Base-by-base conservation (phyloP, 2,113 vertebrate genomes). In the Caranx ignobilis region DNA sequence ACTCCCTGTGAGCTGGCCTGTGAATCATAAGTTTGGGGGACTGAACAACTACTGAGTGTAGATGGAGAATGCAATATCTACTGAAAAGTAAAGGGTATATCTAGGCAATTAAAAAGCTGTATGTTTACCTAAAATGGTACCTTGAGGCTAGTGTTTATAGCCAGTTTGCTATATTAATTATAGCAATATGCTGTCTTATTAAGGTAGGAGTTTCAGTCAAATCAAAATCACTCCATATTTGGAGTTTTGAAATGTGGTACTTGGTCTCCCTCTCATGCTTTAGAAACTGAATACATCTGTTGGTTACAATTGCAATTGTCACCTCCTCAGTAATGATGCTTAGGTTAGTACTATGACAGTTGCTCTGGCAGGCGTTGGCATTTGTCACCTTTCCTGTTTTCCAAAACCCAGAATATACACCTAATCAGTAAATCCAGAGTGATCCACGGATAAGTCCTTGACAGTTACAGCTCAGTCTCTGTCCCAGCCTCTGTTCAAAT, bases 371-470 rank as follows among this genome's bases (percentile, higher is more conserved):
- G 34, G 41, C 11, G 8, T 47, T 52, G 73, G 74, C 71, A 74
- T 69, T 65, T 77, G 62, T 84, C 71, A 45, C 41, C 50, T 75
- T 34, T 65, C 19, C 59, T 75, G 52, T 83, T 79, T 68, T 85
- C 66, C 35, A 18, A 54, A 60, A 72, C 48, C 68, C 60, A 74
- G 57, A 88, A 41, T 69, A 70, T 48, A 63, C 39, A 67, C 50
- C 54, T 62, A 48, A 84, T 84, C 69, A 56, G 34, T 57, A 47
- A 65, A 67, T 79, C 71, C 68, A 62, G 37, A 72, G 59, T 15
- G n/a, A 78, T 60, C 39, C 34, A 34, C 34, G 6, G 26, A 16
- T 39, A 34, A 74, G 59, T 59, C 26, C 35, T 50, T 62, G 71
- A 69, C 50, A 65, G 45, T 48, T 82, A 45, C 65, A 61, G n/a